phyloP scores from a whole-genome alignment of 2,888 invertebrate genomes.

The Bruchidius siliquastri region DNA sequence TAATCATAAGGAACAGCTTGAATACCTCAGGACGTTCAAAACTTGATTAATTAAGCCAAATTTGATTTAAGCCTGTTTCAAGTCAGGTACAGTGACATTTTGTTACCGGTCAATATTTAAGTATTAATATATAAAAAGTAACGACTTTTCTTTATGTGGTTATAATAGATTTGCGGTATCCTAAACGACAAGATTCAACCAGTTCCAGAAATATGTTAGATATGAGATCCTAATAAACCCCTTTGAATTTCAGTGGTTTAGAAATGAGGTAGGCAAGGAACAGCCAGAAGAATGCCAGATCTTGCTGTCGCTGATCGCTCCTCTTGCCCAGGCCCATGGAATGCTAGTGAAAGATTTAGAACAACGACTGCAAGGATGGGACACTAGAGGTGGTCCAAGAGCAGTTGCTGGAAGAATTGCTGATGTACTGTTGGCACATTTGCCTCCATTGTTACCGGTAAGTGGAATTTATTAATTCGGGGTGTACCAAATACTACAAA shows the following conservation, averaged over 20 bases:
- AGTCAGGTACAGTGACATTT: too few relatives aligned
- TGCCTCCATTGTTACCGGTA: conserved; percentile 59
- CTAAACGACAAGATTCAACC: too few relatives aligned
- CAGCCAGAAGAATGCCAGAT: conserved; percentile 59
- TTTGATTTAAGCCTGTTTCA: too few relatives aligned
- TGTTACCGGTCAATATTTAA: too few relatives aligned
- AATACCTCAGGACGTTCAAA: too few relatives aligned
- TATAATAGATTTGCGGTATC: too few relatives aligned
- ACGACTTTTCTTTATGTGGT: too few relatives aligned
- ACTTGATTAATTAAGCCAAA: too few relatives aligned
- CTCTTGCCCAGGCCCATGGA: conserved; percentile 78
- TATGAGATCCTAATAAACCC: neutral
- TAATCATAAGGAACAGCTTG: too few relatives aligned
- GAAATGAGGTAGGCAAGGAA: conserved; percentile 57
- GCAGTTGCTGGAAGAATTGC: conserved; percentile 61
- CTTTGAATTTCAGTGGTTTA: conserved; percentile 59
- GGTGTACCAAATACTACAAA: neutral
- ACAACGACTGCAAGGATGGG: conserved; percentile 69
- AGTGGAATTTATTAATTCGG: conserved; percentile 16
- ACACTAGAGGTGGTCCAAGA: conserved; percentile 53
- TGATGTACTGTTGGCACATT: conserved; percentile 67
- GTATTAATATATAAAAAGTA: too few relatives aligned
- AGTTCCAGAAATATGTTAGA: too few relatives aligned
- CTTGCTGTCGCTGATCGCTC: conserved; percentile 58
- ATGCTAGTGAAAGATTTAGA: conserved; percentile 75